These are phyloP conservation scores for Lasioglossum leucozonium DNA, from an alignment of 2,888 invertebrate genomes.

Conservation along the genomic window DNA sequence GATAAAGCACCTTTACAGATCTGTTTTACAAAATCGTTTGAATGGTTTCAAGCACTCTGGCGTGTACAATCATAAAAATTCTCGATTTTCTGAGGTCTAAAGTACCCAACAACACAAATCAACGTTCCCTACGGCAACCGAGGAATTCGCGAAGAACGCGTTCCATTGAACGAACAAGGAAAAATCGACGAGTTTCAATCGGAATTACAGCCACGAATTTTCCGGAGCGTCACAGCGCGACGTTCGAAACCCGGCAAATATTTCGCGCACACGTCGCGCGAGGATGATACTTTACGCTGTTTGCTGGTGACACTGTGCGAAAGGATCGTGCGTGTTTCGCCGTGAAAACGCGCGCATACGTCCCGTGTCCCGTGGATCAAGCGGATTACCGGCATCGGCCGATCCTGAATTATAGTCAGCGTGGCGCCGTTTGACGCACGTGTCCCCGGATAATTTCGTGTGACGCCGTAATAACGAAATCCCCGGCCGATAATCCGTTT, in stretches of 20 bases:
- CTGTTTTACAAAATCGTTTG: not conserved
- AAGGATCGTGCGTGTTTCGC: no score
- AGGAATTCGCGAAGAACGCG: not conserved
- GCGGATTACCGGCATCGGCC: conserved; percentile 18
- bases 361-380: not conserved
- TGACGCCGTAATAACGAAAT: conserved; percentile 30
- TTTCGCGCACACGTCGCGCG: not conserved
- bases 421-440: not conserved
- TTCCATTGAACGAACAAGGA: not conserved
- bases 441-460: conserved; percentile 30
- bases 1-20: not conserved
- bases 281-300: no score
- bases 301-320: no score
- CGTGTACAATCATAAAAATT: not conserved
- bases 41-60: not conserved
- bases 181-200: not conserved
- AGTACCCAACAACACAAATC: not conserved
- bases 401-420: conserved; percentile 20
- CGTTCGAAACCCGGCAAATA: not conserved
- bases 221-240: not conserved
- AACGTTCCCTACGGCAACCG: no score
- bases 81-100: no score
- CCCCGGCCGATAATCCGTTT: conserved; percentile 24
- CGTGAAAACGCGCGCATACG: not conserved
- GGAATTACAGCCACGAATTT: not conserved